Evolutionary conservation across 2,797 vertebrate genomes (phyloP).

Genomic region (Cossypha heuglini): DNA sequence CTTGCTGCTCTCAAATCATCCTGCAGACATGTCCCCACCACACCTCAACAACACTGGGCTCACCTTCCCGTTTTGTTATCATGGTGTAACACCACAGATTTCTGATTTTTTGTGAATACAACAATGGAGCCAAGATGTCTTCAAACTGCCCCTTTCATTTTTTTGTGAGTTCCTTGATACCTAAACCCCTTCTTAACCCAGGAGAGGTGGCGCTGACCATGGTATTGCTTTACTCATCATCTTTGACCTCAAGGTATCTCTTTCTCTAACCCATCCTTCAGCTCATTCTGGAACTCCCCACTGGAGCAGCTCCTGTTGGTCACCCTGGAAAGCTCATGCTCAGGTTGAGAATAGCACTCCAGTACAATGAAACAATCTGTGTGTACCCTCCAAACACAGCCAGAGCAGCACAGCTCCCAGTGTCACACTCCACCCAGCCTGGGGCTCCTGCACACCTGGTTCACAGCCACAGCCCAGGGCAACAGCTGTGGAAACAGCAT

Average conservation of each 20-base stretch:
- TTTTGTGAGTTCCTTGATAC: background rate
- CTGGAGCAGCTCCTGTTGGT: background rate
- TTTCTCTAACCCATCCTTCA: background rate
- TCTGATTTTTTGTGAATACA: background rate
- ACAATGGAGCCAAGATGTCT: background rate
- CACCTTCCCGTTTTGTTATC: background rate
- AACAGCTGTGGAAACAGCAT: background rate
- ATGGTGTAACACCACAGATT: background rate
- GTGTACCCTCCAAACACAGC: background rate
- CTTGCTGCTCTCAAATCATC: background rate
- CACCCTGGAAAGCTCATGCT: background rate
- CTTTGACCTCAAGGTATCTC: background rate
- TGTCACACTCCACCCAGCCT: accelerated
- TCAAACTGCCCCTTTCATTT: background rate
- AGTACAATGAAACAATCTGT: background rate
- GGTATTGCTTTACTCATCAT: background rate
- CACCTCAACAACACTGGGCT: background rate
- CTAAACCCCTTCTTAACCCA: background rate
- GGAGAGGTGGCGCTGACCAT: background rate
- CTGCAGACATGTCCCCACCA: accelerated
- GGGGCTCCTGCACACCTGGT: background rate
- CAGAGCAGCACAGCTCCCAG: background rate
- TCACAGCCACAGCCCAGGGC: background rate
- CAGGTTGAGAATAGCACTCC: background rate
- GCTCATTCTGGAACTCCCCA: background rate